These are phyloP conservation scores for Drosophila emarginata DNA, from an alignment of 2,888 invertebrate genomes.

Conservation along the genomic window DNA sequence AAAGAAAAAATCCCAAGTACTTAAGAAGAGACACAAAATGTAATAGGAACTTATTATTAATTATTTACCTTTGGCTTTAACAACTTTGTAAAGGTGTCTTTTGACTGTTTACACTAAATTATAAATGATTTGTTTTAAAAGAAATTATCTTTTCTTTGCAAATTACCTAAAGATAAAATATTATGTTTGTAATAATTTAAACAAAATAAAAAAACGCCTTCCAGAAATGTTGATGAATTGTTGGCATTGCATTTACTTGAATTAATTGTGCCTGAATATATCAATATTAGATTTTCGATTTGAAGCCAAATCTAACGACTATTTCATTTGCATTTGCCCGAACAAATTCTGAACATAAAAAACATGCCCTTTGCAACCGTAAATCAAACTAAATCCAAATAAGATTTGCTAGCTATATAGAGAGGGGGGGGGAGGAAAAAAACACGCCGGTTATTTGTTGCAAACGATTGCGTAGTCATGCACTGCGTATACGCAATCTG, in stretches of 20 bases:
- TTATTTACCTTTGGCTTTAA: too few species aligned
- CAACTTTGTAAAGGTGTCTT: too few species aligned
- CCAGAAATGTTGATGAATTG: neutral
- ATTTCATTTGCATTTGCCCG: neutral
- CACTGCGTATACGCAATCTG: conserved; percentile 56
- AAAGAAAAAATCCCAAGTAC: too few species aligned
- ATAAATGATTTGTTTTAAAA: too few species aligned
- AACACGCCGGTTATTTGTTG: neutral
- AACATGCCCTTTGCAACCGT: neutral
- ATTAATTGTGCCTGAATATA: neutral
- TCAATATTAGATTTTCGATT: neutral
- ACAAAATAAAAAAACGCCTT: neutral
- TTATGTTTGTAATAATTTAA: neutral
- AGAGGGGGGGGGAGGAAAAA: too few species aligned
- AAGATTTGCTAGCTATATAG: neutral
- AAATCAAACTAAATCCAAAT: neutral
- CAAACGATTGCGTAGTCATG: conserved; percentile 1
- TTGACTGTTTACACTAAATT: too few species aligned
- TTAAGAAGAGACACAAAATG: too few species aligned
- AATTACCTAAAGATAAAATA: neutral
- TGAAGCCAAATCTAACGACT: neutral
- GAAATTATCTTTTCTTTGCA: too few species aligned
- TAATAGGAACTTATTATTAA: too few species aligned
- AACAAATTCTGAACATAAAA: neutral
- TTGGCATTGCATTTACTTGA: conserved; percentile 6